Evolutionary conservation across 2,888 invertebrate genomes (phyloP).

Genomic region (Lucinisca nassula): DNA sequence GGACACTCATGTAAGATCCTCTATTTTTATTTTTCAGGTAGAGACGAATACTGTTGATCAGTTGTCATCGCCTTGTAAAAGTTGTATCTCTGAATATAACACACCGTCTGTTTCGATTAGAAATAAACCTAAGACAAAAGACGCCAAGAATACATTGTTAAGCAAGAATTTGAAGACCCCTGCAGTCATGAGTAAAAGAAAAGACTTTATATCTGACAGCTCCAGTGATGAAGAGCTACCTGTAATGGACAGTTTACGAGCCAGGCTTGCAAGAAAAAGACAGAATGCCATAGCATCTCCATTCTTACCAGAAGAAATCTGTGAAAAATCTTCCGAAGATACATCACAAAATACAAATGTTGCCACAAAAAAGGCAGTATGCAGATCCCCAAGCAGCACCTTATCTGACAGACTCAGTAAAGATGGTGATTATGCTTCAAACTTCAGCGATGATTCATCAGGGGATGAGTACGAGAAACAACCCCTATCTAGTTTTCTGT

Average conservation of each 20-base stretch:
- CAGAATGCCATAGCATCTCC: neutral
- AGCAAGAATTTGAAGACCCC: no score
- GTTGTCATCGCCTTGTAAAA: no score
- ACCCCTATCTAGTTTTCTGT: slow-evolving; percentile 17
- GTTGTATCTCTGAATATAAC: no score
- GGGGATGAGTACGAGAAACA: slow-evolving; percentile 20
- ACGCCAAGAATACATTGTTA: no score
- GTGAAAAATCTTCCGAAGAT: neutral
- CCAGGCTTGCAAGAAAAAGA: slow-evolving; percentile 55
- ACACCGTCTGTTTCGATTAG: no score
- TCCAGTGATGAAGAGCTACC: slow-evolving; percentile 59
- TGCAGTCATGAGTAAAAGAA: neutral
- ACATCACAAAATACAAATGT: no score
- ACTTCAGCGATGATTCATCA: slow-evolving; percentile 19
- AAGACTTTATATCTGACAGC: slow-evolving; percentile 59
- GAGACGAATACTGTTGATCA: no score
- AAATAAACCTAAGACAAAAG: no score
- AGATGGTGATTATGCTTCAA: neutral
- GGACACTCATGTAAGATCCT: neutral
- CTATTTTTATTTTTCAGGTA: neutral
- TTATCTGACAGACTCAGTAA: no score
- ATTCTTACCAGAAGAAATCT: neutral
- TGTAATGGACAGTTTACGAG: slow-evolving; percentile 56
- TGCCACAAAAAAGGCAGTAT: no score
- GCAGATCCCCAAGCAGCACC: no score